A percentile compares a stretch with the other conserved stretches of the same genome.
Conservation (phyloP, 2,797 vertebrate species). For the Schizopygopsis malacanthus region DNA sequence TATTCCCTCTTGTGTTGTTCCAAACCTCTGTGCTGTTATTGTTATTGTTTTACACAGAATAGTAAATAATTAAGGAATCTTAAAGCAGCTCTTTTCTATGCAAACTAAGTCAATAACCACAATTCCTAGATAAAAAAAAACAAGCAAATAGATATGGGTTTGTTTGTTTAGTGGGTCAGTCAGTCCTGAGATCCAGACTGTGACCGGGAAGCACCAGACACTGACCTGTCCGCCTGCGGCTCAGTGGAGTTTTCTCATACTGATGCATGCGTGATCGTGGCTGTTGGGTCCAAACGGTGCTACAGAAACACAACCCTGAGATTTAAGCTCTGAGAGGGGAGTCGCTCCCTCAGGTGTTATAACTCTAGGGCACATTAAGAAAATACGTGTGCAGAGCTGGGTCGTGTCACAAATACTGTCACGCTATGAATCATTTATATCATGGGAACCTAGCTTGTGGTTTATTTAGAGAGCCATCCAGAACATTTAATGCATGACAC, state of each 20-base stretch:
- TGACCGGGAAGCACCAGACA: slow-evolving; percentile 87
- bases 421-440: not conserved
- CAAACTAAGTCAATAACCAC: not conserved
- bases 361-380: slow-evolving; percentile 88
- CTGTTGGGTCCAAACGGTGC: slow-evolving; percentile 90
- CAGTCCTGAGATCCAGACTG: too few relatives aligned
- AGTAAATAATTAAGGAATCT: not conserved
- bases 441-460: not conserved
- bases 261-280: slow-evolving; percentile 77
- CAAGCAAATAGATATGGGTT: not conserved
- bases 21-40: not conserved
- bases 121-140: not conserved
- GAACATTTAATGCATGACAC: not conserved
- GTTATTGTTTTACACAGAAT: not conserved
- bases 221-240: slow-evolving; percentile 84
- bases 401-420: not conserved
- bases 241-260: slow-evolving; percentile 64
- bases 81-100: not conserved
- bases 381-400: too few relatives aligned
- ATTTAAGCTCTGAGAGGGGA: slow-evolving; percentile 93
- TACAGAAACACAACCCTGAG: slow-evolving; percentile 85
- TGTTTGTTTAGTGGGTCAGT: not conserved
- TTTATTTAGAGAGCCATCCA: not conserved
- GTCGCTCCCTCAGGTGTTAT: slow-evolving; percentile 88
- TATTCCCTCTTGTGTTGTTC: not conserved